Conservation (phyloP, 2,113 vertebrate genomes). For the Rhinogobius similis region DNA sequence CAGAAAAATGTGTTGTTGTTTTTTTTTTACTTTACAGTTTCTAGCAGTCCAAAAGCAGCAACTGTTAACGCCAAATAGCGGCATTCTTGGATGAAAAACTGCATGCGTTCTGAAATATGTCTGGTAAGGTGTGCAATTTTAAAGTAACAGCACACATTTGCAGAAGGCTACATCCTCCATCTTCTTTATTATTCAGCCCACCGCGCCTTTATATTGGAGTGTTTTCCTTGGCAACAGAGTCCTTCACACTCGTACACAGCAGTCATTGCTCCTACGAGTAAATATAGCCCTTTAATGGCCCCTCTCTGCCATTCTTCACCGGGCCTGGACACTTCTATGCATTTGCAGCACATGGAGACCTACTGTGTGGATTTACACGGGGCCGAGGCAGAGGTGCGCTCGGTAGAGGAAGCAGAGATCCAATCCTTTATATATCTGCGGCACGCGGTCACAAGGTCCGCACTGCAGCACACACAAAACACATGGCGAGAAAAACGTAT, state of each 20-base stretch:
- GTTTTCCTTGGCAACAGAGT: not conserved
- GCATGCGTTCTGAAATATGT: not conserved
- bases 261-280: not conserved
- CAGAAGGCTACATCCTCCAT: not conserved
- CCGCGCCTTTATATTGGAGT: not conserved
- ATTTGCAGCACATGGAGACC: not conserved
- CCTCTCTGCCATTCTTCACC: not conserved
- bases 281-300: slow-evolving; percentile 6
- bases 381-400: not conserved
- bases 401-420: too few species aligned
- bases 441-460: not conserved
- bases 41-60: too few species aligned
- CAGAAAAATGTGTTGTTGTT: too few species aligned
- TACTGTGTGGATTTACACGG: not conserved
- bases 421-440: not conserved
- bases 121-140: not conserved
- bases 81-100: too few species aligned
- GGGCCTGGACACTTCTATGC: not conserved
- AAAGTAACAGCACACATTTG: not conserved
- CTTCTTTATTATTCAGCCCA: too few species aligned
- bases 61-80: too few species aligned
- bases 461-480: slow-evolving; percentile 1
- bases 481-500: too few species aligned
- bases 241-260: not conserved
- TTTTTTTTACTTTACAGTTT: too few species aligned